Conservation (phyloP, 2,797 vertebrate genomes). For the Scolopax rusticola region DNA sequence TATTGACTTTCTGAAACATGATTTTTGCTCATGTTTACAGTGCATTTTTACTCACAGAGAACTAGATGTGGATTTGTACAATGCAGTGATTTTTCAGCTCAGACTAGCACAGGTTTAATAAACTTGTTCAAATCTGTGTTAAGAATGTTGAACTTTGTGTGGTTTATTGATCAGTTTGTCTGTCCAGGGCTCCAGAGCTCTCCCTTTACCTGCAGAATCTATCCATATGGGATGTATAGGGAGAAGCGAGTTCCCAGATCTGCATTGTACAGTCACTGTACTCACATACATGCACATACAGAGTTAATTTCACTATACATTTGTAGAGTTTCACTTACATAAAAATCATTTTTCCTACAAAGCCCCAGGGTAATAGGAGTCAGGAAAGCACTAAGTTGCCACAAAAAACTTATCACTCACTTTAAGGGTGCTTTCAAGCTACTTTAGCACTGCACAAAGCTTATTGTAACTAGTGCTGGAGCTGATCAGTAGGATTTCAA, state of each 20-base stretch:
- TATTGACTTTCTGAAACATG: conserved; percentile 40
- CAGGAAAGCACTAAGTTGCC: background rate
- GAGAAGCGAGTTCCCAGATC: background rate
- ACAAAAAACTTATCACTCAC: background rate
- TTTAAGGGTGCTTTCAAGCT: background rate
- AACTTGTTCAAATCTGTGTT: background rate
- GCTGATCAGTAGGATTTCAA: background rate
- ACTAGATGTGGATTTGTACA: background rate
- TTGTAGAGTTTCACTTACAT: background rate
- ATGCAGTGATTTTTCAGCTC: background rate
- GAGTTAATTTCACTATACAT: background rate
- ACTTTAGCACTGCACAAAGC: background rate
- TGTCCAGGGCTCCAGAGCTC: background rate
- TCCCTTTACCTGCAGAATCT: background rate
- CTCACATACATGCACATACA: background rate
- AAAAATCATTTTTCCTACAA: background rate
- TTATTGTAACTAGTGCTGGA: background rate
- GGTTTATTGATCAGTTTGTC: background rate
- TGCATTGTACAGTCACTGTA: background rate
- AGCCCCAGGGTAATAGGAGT: background rate
- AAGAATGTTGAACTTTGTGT: background rate
- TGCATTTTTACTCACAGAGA: background rate
- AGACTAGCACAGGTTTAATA: background rate
- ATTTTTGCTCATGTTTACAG: conserved; percentile 19
- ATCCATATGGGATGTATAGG: background rate